phyloP scores from a whole-genome alignment of 1,140 invertebrate species.

The Archivesica marissinica region DNA sequence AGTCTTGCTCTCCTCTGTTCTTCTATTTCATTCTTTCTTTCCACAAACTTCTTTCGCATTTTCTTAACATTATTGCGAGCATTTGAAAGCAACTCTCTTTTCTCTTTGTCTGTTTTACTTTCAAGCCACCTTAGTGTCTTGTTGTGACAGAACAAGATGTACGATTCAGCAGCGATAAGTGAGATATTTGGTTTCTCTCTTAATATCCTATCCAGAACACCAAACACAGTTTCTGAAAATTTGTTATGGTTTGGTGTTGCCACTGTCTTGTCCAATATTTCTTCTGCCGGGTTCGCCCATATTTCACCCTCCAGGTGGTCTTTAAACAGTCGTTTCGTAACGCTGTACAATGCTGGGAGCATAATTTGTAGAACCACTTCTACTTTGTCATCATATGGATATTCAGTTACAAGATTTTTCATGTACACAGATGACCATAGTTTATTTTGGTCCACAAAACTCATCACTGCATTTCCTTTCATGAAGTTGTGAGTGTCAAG shows the following conservation, averaged over 20 bases:
- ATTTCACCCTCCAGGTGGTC: conserved; percentile 13
- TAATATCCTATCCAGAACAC: conserved; percentile 28
- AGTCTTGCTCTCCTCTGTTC: conserved; percentile 23
- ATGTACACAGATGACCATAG: neutral
- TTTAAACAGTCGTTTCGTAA: conserved; percentile 1
- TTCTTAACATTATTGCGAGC: conserved; percentile 7
- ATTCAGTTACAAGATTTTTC: neutral
- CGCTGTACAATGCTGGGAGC: neutral
- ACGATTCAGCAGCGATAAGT: conserved; percentile 37
- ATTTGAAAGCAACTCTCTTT: conserved; percentile 18
- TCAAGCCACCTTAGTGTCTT: conserved; percentile 37
- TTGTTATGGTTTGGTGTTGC: conserved; percentile 34
- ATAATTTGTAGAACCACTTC: neutral
- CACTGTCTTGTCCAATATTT: conserved; percentile 2
- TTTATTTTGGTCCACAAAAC: neutral
- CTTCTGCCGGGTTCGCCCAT: neutral
- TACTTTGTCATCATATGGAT: neutral
- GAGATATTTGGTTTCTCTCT: conserved; percentile 57
- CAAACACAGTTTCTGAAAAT: conserved; percentile 49
- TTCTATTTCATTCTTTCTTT: conserved; percentile 43
- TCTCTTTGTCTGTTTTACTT: conserved; percentile 27
- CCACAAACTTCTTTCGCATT: conserved; percentile 9
- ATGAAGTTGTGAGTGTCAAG: conserved; percentile 4
- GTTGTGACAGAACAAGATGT: conserved; percentile 50
- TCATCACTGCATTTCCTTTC: neutral